Evolutionary conservation across 1,140 invertebrate species (phyloP).

Genomic region (Adoxophyes honmai): DNA sequence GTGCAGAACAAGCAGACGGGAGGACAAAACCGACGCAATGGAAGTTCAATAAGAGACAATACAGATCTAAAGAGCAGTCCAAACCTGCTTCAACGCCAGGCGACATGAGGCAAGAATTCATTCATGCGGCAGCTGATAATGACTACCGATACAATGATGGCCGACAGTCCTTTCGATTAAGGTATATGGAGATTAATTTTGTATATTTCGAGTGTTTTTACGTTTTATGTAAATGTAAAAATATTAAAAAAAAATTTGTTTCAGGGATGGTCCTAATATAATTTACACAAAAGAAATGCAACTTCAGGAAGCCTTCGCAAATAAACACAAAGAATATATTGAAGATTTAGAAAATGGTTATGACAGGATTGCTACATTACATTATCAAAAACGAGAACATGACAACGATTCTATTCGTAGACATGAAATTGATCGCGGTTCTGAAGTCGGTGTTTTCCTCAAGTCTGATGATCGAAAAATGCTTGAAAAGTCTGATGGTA

Average conservation of each 20-base stretch:
- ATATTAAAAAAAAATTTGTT: slow-evolving; percentile 23
- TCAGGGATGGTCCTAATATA: slow-evolving; percentile 73
- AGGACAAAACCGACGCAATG: slow-evolving; percentile 82
- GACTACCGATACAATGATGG: slow-evolving; percentile 71
- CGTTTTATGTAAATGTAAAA: neutral
- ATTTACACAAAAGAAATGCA: slow-evolving; percentile 79
- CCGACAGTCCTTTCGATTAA: slow-evolving; percentile 64
- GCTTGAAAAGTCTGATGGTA: slow-evolving; percentile 55
- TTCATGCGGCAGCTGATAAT: slow-evolving; percentile 66
- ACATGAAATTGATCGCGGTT: slow-evolving; percentile 87
- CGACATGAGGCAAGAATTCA: slow-evolving; percentile 66
- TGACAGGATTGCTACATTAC: slow-evolving; percentile 70
- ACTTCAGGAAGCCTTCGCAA: slow-evolving; percentile 66
- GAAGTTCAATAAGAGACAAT: slow-evolving; percentile 85
- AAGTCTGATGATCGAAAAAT: slow-evolving; percentile 65
- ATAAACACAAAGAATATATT: slow-evolving; percentile 79
- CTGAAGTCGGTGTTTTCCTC: slow-evolving; percentile 77
- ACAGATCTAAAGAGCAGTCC: slow-evolving; percentile 64
- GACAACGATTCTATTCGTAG: slow-evolving; percentile 84
- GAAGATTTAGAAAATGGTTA: slow-evolving; percentile 79
- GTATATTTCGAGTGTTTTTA: slow-evolving; percentile 1
- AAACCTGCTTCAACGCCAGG: slow-evolving; percentile 69
- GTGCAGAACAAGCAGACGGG: slow-evolving; percentile 82
- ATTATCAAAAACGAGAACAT: slow-evolving; percentile 68
- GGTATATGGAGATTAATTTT: slow-evolving; percentile 38